Evolutionary conservation across 2,113 vertebrate genomes (phyloP).

Genomic region (Ictidomys tridecemlineatus): DNA sequence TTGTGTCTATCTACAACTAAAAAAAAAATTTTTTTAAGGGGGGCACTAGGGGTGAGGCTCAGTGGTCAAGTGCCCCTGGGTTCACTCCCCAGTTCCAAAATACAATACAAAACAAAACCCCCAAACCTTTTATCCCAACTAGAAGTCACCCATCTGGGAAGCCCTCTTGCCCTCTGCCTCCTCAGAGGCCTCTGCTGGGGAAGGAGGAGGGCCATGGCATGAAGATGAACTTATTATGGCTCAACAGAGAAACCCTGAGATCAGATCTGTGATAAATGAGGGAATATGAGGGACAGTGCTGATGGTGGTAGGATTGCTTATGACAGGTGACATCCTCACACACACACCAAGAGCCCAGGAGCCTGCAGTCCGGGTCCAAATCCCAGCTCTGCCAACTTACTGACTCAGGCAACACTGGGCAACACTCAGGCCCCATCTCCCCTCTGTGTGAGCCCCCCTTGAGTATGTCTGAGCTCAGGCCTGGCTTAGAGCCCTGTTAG

Average conservation of each 20-base stretch:
- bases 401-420: background rate
- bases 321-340: background rate
- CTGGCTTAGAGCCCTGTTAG: background rate
- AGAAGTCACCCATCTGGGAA: background rate
- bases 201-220: background rate
- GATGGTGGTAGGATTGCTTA: background rate
- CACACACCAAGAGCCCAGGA: background rate
- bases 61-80: no score
- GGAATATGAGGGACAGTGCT: background rate
- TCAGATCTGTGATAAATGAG: rapidly evolving
- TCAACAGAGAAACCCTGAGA: background rate
- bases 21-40: no score
- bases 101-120: no score
- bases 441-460: background rate
- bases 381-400: background rate
- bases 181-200: background rate
- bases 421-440: background rate
- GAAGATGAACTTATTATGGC: background rate
- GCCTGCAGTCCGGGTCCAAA: background rate
- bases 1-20: no score
- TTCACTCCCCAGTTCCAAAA: no score
- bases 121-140: background rate
- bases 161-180: background rate
- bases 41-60: no score
- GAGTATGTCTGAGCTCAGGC: background rate